A percentile compares a stretch with the other conserved stretches of the same genome.
Evolutionary conservation across 92 coral and sea anemone species (phyloP).

Genomic region (Hydrozoanthus gracilis): DNA sequence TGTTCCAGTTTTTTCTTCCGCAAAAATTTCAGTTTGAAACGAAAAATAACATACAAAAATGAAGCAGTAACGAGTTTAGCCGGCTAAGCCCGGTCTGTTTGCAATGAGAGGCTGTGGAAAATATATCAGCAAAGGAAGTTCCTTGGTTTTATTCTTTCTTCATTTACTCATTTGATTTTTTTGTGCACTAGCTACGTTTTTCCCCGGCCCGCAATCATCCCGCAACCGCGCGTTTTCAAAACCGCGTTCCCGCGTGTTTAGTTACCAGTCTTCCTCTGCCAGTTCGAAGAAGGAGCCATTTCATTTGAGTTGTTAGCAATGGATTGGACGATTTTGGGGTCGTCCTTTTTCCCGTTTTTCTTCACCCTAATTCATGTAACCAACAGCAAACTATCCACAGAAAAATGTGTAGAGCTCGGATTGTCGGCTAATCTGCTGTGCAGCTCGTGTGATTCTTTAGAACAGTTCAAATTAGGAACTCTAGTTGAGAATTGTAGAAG

Average conservation of each 20-base stretch:
- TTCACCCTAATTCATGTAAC: constrained; percentile 74
- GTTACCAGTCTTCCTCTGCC: constrained; percentile 11
- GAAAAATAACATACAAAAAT: too few species aligned
- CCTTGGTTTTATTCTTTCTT: too few species aligned
- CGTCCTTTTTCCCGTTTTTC: constrained; percentile 84
- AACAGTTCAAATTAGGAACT: constrained; percentile 79
- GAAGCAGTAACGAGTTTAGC: too few species aligned
- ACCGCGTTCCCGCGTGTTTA: neutral
- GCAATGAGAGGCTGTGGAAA: too few species aligned
- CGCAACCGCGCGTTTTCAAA: too few species aligned
- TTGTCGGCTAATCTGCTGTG: constrained; percentile 88
- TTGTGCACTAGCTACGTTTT: too few species aligned
- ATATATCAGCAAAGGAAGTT: too few species aligned
- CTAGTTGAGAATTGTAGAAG: constrained; percentile 79
- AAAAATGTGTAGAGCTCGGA: constrained; percentile 88
- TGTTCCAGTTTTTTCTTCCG: too few species aligned
- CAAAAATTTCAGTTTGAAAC: too few species aligned
- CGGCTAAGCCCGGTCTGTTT: too few species aligned
- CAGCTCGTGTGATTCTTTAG: constrained; percentile 93
- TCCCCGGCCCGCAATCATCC: neutral
- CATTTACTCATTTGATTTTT: too few species aligned
- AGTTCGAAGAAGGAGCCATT: neutral
- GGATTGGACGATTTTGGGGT: constrained; percentile 77
- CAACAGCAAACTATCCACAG: constrained; percentile 81
- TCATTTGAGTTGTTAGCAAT: constrained; percentile 67